phyloP scores from a whole-genome alignment of 2,797 vertebrate species.

The Macroramphosus scolopax region DNA sequence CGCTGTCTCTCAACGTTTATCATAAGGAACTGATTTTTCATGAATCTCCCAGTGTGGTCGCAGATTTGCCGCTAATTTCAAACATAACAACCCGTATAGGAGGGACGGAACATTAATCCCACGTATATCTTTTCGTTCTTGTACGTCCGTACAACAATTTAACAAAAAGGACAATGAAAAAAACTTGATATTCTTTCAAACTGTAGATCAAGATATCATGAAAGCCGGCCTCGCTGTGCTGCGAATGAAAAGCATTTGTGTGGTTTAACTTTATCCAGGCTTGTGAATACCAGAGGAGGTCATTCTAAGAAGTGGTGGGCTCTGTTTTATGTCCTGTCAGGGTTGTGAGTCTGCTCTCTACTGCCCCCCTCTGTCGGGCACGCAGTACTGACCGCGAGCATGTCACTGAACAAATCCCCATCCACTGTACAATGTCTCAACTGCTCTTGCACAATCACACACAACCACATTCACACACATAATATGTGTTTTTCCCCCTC shows the following conservation, averaged over 20 bases:
- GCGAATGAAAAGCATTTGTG: conserved; percentile 74
- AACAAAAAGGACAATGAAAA: conserved; percentile 58
- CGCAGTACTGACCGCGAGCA: conserved; percentile 32
- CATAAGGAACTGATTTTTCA: conserved; percentile 56
- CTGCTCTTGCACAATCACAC: too few relatives aligned
- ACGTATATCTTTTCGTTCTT: conserved; percentile 49
- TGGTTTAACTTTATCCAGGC: conserved; percentile 73
- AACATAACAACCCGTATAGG: conserved; percentile 43
- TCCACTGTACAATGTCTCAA: too few relatives aligned
- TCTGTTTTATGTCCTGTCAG: conserved; percentile 58
- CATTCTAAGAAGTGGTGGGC: conserved; percentile 49
- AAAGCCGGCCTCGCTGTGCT: conserved; percentile 55
- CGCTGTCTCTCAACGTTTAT: conserved; percentile 49
- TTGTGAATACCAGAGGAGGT: conserved; percentile 69
- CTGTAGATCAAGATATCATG: conserved; percentile 69
- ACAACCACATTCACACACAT: too few relatives aligned
- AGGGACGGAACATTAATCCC: conserved; percentile 48
- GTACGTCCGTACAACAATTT: too few relatives aligned
- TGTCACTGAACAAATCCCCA: conserved; percentile 17
- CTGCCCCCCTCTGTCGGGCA: conserved; percentile 71
- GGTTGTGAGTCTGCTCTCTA: conserved; percentile 61
- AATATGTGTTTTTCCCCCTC: too few relatives aligned
- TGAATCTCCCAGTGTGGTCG: conserved; percentile 38
- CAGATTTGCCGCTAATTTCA: conserved; percentile 54
- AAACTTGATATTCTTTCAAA: conserved; percentile 73